A percentile compares a stretch with the other conserved stretches of the same genome.
Conservation (phyloP, 2,113 vertebrate genomes). For the Carettochelys insculpta region DNA sequence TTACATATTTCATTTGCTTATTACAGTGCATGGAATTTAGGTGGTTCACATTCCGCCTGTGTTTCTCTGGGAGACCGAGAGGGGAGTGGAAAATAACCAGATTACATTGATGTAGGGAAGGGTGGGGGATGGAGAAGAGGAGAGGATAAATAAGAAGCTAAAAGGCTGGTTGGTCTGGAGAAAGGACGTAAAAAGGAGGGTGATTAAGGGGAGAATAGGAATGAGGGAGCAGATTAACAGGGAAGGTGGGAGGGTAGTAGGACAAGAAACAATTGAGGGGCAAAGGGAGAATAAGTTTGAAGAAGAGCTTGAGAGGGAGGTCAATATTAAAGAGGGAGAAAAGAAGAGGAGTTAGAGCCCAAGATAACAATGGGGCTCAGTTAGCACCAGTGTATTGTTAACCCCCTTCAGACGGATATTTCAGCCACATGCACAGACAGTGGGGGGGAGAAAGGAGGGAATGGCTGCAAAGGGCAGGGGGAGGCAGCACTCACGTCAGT, state of each 20-base stretch:
- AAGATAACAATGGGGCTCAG: neutral
- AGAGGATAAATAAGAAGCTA: neutral
- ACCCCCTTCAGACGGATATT: rapidly evolving
- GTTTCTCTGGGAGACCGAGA: neutral
- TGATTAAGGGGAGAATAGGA: neutral
- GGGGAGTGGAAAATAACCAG: neutral
- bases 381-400: rapidly evolving
- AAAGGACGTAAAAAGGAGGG: neutral
- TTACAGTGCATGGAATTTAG: neutral
- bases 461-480: rapidly evolving
- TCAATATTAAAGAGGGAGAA: neutral
- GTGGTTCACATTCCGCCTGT: neutral
- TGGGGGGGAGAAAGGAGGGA: neutral
- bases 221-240: neutral
- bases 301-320: neutral
- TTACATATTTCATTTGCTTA: neutral
- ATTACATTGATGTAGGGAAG: neutral
- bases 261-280: neutral
- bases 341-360: neutral
- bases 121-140: neutral
- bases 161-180: neutral
- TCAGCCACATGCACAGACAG: neutral
- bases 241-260: neutral
- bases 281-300: neutral
- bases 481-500: neutral